Base-by-base conservation (phyloP, 2,797 vertebrate species). In the Takifugu ocellatus region DNA sequence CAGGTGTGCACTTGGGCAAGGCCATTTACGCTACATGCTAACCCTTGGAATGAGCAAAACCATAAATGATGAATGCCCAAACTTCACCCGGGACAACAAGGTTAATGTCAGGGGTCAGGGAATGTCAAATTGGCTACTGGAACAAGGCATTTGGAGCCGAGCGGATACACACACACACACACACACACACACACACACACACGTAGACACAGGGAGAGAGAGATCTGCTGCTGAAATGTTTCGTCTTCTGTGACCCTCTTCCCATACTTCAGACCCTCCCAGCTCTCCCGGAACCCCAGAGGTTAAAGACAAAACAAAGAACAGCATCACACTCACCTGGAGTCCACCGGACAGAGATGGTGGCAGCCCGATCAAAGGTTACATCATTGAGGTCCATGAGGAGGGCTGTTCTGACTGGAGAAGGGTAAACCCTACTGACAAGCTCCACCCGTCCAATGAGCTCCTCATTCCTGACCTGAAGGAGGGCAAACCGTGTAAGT, bases 321-420 rank as follows among this genome's bases (percentile, higher is more conserved):
- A 84, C 82, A 96, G 92, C 46, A 84, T 99, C 73, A 92, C 92
- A 0, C 92, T 99, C 47, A 80, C 69, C 14, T 99, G 97, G 97
- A 93, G 84, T 65, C 93, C 94, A 52, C 97, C 97, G 25, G 94
- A 94, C 60, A 93, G 89, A 88, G 95, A 99, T 57, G 96, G 97
- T 0, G 91, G 95, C 42, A 97, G 93, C 83, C 96, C 95, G 12
- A 78, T 99, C 62, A 97, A 94, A 83, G 97, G 96, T 27, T 99
- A 99, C 81, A 93, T 99, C 74, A 88, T 99, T 61, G 96, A 99
- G 89, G 93, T 94, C 76, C 96, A 98, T 25, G 96, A 98, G 81
- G 96, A 98, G 81, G 97, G 96, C 56, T 91, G 83, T 72, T 80
- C 84, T 29, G 95, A 96, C 14, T 99, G 97, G 97, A 96, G 90